Percentiles rank a stretch among this genome's conserved stretches.
These are phyloP conservation scores for Pachycephala philippinensis DNA, from an alignment of 2,113 vertebrate species.

Conservation along the genomic window DNA sequence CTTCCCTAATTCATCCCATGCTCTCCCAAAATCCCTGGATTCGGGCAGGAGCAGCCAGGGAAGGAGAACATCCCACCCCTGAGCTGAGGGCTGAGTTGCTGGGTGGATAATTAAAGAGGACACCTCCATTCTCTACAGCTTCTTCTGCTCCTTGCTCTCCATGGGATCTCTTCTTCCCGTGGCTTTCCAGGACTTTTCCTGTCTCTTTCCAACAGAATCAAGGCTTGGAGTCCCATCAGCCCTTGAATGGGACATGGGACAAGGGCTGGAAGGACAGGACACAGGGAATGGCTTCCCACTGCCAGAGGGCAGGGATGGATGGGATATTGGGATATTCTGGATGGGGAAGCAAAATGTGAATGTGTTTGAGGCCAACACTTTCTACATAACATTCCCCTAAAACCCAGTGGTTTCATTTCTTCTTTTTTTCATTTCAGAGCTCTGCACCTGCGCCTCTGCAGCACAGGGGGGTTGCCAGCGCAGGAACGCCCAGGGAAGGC, in stretches of 20 bases:
- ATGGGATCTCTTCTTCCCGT: fast-evolving
- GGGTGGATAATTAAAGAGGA: neutral
- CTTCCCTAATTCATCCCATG: neutral
- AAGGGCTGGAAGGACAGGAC: neutral
- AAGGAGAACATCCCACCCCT: neutral
- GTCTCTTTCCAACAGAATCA: neutral
- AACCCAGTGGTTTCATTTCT: neutral
- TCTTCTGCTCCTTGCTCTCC: neutral
- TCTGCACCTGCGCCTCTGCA: neutral
- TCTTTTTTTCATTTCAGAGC: neutral
- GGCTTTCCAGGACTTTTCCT: neutral
- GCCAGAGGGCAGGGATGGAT: neutral
- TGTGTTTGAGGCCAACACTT: neutral
- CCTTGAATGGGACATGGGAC: neutral
- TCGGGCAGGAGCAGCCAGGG: neutral
- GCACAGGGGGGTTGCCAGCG: neutral
- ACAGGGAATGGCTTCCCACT: neutral
- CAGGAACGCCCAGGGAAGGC: neutral
- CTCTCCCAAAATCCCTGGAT: neutral
- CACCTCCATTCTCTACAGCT: neutral
- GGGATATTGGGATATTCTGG: neutral
- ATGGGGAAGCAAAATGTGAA: neutral
- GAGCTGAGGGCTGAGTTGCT: neutral
- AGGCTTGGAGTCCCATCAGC: neutral
- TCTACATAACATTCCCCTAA: neutral